phyloP scores from a whole-genome alignment of 2,113 vertebrate species.

The Nanorana parkeri region DNA sequence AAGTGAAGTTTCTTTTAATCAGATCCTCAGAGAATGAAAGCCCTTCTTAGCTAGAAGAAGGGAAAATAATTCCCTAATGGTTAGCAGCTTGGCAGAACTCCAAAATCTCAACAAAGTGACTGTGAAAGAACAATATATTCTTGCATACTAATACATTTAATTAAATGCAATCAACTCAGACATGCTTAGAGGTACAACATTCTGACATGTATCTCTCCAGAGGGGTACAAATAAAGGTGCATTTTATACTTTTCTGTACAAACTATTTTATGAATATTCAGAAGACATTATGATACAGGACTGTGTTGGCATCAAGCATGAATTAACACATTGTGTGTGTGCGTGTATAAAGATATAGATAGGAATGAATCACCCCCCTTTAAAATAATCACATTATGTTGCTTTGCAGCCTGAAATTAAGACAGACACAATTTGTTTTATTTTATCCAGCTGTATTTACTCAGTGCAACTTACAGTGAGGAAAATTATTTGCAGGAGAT shows the following conservation, averaged over 20 bases:
- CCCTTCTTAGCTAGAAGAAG: conserved; percentile 64
- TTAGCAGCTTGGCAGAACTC: conserved; percentile 56
- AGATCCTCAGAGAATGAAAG: conserved; percentile 63
- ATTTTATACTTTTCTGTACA: neutral
- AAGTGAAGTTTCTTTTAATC: conserved; percentile 64
- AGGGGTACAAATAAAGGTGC: neutral
- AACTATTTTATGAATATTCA: conserved; percentile 16
- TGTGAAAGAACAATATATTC: conserved; percentile 52
- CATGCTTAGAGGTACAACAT: conserved; percentile 8
- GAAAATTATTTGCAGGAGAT: too few species aligned
- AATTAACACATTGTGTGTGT: neutral
- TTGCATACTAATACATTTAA: conserved; percentile 51
- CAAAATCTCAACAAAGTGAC: conserved; percentile 63
- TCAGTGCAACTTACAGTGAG: too few species aligned
- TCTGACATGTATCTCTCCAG: neutral
- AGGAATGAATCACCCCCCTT: too few species aligned
- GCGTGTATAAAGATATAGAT: neutral
- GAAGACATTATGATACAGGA: neutral
- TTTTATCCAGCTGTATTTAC: too few species aligned
- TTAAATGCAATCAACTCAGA: conserved; percentile 42
- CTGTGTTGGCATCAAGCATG: neutral
- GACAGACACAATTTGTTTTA: too few species aligned
- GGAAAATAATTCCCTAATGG: neutral
- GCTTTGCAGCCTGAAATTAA: too few species aligned
- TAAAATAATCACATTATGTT: too few species aligned